A percentile compares a stretch with the other conserved stretches of the same genome.
Evolutionary conservation across 2,888 invertebrate species (phyloP).

Genomic region (Ceriagrion tenellum): DNA sequence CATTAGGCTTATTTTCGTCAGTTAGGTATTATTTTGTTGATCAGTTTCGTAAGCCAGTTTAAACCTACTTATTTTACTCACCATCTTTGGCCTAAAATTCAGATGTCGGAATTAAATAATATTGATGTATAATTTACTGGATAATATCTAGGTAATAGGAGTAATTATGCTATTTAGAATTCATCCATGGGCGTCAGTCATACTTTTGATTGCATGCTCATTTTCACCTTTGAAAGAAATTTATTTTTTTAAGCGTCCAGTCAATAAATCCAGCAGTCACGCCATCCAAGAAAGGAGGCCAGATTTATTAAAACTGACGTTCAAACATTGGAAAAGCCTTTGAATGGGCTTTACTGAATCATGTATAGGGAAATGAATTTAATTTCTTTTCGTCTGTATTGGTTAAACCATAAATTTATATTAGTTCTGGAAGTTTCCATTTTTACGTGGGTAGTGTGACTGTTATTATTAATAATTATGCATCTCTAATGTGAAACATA

Average conservation of each 20-base stretch:
- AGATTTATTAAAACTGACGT: constrained; percentile 27
- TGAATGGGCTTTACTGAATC: not conserved
- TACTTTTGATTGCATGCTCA: not conserved
- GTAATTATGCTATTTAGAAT: not conserved
- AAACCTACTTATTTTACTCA: too few species aligned
- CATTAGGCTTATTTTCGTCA: too few species aligned
- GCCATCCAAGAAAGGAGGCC: constrained; percentile 46
- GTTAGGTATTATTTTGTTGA: too few species aligned
- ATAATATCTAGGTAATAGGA: not conserved
- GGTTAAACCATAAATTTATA: too few species aligned
- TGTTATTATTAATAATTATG: not conserved
- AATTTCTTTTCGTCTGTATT: not conserved
- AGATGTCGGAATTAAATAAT: not conserved
- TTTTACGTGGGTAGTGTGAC: too few species aligned
- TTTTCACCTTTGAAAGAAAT: not conserved
- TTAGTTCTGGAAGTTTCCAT: too few species aligned
- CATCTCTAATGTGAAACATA: not conserved
- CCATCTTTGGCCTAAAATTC: too few species aligned
- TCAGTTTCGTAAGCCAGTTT: too few species aligned
- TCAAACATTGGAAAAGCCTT: not conserved
- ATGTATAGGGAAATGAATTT: not conserved
- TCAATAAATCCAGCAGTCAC: constrained; percentile 19
- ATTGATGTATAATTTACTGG: not conserved
- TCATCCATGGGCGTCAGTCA: not conserved
- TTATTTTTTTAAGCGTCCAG: not conserved